Percentiles rank a stretch among this genome's conserved stretches.
These are phyloP conservation scores for Patiria pectinifera DNA, from an alignment of 53 echinoderm and acorn worm species.

Conservation along the genomic window DNA sequence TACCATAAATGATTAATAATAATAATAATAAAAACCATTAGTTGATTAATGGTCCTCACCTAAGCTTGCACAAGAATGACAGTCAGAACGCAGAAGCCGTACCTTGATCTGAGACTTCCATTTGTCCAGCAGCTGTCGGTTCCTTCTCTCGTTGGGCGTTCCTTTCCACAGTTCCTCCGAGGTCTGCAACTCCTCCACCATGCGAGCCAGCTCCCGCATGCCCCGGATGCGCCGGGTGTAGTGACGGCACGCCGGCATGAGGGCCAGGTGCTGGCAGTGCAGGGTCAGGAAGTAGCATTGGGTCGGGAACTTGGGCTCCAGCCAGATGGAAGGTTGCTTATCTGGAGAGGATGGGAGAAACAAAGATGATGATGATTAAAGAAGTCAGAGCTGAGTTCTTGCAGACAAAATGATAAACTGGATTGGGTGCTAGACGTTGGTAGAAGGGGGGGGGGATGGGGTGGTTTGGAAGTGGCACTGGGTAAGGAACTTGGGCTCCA, in stretches of 20 bases:
- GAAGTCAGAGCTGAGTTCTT: neutral
- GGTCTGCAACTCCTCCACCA: constrained; percentile 91
- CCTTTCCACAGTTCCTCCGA: constrained; percentile 88
- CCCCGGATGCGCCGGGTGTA: constrained; percentile 90
- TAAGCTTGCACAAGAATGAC: neutral
- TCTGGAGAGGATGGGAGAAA: constrained; percentile 35
- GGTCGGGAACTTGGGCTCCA: constrained; percentile 93
- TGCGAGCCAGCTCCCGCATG: constrained; percentile 84
- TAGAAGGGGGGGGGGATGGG: too few relatives aligned
- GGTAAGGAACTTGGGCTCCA: constrained; percentile 93
- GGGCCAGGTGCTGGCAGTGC: constrained; percentile 96
- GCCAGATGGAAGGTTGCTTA: constrained; percentile 62
- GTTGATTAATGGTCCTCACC: too few relatives aligned
- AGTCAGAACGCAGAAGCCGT: neutral
- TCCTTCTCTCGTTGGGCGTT: constrained; percentile 82
- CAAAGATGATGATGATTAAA: neutral
- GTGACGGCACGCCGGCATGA: constrained; percentile 87
- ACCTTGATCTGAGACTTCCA: constrained; percentile 95
- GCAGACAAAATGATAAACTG: too few relatives aligned
- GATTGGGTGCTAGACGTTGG: too few relatives aligned
- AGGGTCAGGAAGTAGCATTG: constrained; percentile 95
- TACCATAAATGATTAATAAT: too few relatives aligned
- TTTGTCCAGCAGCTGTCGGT: constrained; percentile 84
- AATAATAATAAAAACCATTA: too few relatives aligned
- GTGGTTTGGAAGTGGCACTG: constrained; percentile 79